Conservation (phyloP, 2,113 vertebrate species). For the Eolophus roseicapilla region DNA sequence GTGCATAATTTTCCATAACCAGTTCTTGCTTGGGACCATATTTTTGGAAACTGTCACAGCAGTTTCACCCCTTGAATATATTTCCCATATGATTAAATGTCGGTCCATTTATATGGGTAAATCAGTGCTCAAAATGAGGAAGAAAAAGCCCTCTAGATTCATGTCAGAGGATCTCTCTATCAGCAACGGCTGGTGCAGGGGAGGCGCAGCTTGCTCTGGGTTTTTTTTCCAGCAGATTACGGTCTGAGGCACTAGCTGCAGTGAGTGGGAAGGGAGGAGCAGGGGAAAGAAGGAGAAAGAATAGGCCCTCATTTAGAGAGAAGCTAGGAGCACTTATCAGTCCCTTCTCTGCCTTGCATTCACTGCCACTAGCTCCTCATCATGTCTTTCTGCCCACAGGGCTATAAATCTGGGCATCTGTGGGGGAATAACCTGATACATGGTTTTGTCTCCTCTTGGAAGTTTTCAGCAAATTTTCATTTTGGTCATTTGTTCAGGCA, state of each 20-base stretch:
- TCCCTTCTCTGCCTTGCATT: neutral
- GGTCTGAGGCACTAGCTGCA: constrained; percentile 10
- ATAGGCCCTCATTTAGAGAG: neutral
- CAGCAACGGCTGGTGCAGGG: constrained; percentile 30
- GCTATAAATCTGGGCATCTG: neutral
- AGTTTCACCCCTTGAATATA: constrained; percentile 6
- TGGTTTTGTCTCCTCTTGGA: neutral
- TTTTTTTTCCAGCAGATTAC: constrained; percentile 10
- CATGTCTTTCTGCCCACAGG: neutral
- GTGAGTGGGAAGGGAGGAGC: constrained; percentile 50
- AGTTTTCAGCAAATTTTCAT: neutral
- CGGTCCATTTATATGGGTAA: neutral
- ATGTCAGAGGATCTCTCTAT: constrained; percentile 23
- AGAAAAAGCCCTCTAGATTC: neutral
- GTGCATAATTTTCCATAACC: neutral
- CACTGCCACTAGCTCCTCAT: neutral
- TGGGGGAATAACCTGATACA: neutral
- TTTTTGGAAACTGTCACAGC: neutral
- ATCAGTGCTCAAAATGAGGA: neutral
- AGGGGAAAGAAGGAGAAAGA: neutral
- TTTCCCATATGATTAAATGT: neutral
- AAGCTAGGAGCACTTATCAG: neutral
- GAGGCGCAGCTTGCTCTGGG: constrained; percentile 10
- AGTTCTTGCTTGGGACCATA: neutral
- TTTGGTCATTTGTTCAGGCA: neutral